Conservation (phyloP, 1,140 invertebrate genomes). For the Drosophila kepulauana region DNA sequence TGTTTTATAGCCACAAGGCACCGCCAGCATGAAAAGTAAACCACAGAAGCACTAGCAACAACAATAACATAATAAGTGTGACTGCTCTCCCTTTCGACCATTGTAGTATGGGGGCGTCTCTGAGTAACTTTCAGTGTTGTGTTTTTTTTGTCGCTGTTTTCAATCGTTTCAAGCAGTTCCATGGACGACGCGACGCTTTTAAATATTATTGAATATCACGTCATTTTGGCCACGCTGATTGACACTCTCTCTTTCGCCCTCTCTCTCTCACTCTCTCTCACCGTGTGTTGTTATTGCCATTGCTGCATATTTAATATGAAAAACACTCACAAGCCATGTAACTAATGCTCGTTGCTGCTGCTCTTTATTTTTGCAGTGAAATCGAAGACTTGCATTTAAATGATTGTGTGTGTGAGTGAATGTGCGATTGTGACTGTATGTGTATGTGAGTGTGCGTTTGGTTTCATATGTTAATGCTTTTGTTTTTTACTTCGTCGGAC, state of each 20-base stretch:
- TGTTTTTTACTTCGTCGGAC: constrained; percentile 45
- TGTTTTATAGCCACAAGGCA: neutral
- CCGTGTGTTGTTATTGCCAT: constrained; percentile 28
- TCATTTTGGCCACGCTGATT: constrained; percentile 61
- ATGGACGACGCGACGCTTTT: constrained; percentile 32
- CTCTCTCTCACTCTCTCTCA: constrained; percentile 18
- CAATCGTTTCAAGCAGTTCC: constrained; percentile 40
- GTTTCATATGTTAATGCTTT: constrained; percentile 64
- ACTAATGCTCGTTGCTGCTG: constrained; percentile 14
- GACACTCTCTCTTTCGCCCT: constrained; percentile 12
- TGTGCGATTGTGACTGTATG: constrained; percentile 16
- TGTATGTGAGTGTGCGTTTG: constrained; percentile 16
- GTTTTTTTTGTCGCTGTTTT: constrained; percentile 40
- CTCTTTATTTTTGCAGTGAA: constrained; percentile 54
- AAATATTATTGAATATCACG: constrained; percentile 67
- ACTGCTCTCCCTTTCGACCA: constrained; percentile 7
- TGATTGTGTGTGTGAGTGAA: constrained; percentile 28
- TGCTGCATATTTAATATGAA: constrained; percentile 52
- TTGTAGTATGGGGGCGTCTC: constrained; percentile 53
- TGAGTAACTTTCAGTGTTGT: constrained; percentile 23
- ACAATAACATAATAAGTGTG: neutral
- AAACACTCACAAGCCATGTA: constrained; percentile 29
- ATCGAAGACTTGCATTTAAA: constrained; percentile 62
- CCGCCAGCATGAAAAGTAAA: constrained; percentile 19
- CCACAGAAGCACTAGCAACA: constrained; percentile 14